A percentile compares a stretch with the other conserved stretches of the same genome.
These are phyloP conservation scores for Norana najaformis DNA, from an alignment of 2,888 invertebrate genomes.

Conservation along the genomic window DNA sequence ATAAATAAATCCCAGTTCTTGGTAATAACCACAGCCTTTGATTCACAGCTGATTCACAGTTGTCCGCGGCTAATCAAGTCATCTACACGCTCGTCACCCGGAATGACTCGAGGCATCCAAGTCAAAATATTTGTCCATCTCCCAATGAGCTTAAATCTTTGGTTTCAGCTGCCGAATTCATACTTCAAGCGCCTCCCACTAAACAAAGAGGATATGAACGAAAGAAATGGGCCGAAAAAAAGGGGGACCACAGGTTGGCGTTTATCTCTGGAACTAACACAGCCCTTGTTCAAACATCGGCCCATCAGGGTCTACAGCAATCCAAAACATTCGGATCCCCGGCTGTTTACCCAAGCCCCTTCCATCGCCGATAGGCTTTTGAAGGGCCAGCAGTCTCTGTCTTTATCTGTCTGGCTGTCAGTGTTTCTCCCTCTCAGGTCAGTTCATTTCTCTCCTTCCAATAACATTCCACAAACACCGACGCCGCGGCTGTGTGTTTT, in stretches of 20 bases:
- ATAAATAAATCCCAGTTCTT: background rate
- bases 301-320: background rate
- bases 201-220: background rate
- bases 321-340: background rate
- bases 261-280: background rate
- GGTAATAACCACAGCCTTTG: background rate
- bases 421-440: background rate
- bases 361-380: background rate
- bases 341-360: background rate
- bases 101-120: background rate
- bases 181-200: background rate
- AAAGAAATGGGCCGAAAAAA: background rate
- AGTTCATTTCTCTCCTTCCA: background rate
- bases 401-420: background rate
- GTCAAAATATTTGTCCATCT: background rate
- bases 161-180: no score
- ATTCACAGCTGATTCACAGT: background rate
- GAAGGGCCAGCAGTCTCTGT: background rate
- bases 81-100: background rate
- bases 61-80: no score
- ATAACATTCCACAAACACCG: background rate
- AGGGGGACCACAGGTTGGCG: background rate
- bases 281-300: conserved; percentile 13
- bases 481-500: background rate
- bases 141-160: background rate